These are phyloP conservation scores for Erebia aethiops DNA, from an alignment of 2,888 invertebrate species.

Conservation along the genomic window DNA sequence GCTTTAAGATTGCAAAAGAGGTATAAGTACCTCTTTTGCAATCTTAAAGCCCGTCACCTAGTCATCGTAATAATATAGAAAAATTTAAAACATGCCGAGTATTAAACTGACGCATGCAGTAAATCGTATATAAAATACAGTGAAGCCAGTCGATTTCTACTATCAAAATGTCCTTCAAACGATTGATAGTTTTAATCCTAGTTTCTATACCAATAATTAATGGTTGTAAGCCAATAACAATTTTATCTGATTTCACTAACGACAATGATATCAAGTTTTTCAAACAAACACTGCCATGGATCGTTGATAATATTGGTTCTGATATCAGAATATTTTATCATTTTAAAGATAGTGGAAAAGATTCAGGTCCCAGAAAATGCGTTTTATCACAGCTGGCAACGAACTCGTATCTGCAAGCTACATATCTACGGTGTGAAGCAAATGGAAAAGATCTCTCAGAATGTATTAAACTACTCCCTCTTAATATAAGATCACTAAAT, in stretches of 20 bases:
- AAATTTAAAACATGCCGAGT: neutral
- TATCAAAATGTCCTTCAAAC: constrained; percentile 26
- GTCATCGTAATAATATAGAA: constrained; percentile 2
- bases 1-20: neutral
- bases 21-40: no score
- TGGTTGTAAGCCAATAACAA: constrained; percentile 43
- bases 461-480: constrained; percentile 32
- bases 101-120: neutral
- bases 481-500: constrained; percentile 33
- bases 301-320: constrained; percentile 48
- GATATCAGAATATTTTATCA: constrained; percentile 44
- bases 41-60: neutral
- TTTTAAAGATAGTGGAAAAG: constrained; percentile 44
- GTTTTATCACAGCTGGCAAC: constrained; percentile 41
- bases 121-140: neutral
- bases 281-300: constrained; percentile 46
- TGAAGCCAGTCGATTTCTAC: neutral
- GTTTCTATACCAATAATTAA: constrained; percentile 15
- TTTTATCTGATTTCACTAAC: constrained; percentile 48
- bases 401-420: constrained; percentile 40
- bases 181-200: constrained; percentile 14
- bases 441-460: constrained; percentile 31
- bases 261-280: constrained; percentile 46
- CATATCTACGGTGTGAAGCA: constrained; percentile 41
- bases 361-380: constrained; percentile 44